Conservation (phyloP, 2,113 vertebrate genomes). For the Dasyprocta punctata region DNA sequence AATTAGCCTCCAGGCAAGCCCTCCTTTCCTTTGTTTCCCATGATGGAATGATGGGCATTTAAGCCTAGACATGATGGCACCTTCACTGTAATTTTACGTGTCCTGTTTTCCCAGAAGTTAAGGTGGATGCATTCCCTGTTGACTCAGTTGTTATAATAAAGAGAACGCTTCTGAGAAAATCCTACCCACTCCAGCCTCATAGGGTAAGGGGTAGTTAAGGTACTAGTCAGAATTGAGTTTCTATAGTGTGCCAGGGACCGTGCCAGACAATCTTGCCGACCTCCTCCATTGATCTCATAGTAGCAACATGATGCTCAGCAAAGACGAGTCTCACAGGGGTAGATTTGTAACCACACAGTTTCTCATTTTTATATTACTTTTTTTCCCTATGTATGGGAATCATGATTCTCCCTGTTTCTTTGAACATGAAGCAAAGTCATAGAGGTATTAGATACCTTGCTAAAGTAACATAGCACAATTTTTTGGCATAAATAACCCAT, state of each 20-base stretch:
- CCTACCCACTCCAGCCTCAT: neutral
- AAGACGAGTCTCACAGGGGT: neutral
- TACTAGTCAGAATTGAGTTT: neutral
- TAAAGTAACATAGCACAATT: neutral
- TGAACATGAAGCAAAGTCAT: neutral
- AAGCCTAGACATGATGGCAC: constrained; percentile 27
- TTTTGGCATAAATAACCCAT: constrained; percentile 13
- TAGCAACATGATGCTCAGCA: neutral
- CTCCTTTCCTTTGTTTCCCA: constrained; percentile 45
- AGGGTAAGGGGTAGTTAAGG: neutral
- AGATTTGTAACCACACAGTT: constrained; percentile 3
- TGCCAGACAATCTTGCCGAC: neutral
- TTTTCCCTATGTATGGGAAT: neutral
- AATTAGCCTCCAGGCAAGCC: constrained; percentile 52
- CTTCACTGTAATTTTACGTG: constrained; percentile 46
- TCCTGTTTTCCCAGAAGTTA: constrained; percentile 47
- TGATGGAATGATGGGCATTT: constrained; percentile 14
- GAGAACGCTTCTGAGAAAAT: constrained; percentile 59
- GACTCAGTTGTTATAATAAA: constrained; percentile 58
- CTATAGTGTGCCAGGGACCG: neutral
- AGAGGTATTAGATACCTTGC: neutral
- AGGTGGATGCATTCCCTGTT: neutral
- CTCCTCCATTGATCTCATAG: constrained; percentile 31
- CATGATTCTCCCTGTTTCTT: constrained; percentile 37
- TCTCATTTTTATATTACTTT: constrained; percentile 39